phyloP scores from a whole-genome alignment of 2,113 vertebrate genomes.

The Lichenostomus cassidix region DNA sequence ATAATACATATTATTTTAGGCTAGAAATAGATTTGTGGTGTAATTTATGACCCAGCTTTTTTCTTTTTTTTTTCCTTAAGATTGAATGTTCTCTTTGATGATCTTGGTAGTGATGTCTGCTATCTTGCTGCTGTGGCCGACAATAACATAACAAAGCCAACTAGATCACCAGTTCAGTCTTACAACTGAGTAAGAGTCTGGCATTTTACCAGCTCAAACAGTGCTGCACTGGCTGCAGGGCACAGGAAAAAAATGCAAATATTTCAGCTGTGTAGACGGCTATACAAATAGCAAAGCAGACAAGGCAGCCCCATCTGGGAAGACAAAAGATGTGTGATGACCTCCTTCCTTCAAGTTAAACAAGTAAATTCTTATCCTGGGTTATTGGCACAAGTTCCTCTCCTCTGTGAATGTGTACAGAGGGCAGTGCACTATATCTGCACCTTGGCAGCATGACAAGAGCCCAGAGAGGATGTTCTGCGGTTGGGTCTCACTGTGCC shows the following conservation, averaged over 20 bases:
- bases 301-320: neutral
- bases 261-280: neutral
- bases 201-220: constrained; percentile 42
- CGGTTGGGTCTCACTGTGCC: neutral
- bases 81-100: neutral
- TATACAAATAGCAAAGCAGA: constrained; percentile 51
- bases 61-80: neutral
- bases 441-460: neutral
- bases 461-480: neutral
- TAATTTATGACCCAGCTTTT: neutral
- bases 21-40: neutral
- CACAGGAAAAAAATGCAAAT: constrained; percentile 25
- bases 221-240: constrained; percentile 4
- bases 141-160: neutral
- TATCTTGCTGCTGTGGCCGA: neutral
- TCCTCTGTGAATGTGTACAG: neutral
- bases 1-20: neutral
- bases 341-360: constrained; percentile 2
- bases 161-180: constrained; percentile 6
- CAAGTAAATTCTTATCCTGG: neutral
- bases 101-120: neutral
- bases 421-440: neutral
- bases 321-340: neutral
- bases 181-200: constrained; percentile 26
- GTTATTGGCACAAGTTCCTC: neutral